These are phyloP conservation scores for Carcinoscorpius rotundicauda DNA, from an alignment of 1,140 invertebrate genomes.

Conservation along the genomic window DNA sequence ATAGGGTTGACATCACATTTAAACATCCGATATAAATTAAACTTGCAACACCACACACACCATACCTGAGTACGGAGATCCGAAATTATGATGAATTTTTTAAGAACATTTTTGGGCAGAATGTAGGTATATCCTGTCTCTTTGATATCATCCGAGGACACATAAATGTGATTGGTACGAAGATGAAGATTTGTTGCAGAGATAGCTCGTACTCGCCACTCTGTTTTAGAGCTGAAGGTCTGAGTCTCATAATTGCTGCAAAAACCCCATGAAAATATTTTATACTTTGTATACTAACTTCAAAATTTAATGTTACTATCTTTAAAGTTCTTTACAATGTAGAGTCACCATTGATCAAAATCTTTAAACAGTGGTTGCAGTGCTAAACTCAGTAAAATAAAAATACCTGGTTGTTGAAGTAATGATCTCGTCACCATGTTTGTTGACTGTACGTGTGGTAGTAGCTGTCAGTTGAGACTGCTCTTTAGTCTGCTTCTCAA, in stretches of 20 bases:
- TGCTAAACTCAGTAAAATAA: no score
- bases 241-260: constrained; percentile 93
- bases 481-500: constrained; percentile 99
- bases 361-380: no score
- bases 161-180: constrained; percentile 98
- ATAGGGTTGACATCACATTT: no score
- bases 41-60: constrained; percentile 4
- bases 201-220: constrained; percentile 96
- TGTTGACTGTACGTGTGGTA: constrained; percentile 95
- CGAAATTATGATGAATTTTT: constrained; percentile 98
- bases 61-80: constrained; percentile 82
- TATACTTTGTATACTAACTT: not conserved
- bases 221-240: constrained; percentile 95
- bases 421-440: constrained; percentile 99
- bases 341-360: not conserved
- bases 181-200: constrained; percentile 97
- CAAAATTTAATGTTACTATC: not conserved
- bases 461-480: constrained; percentile 96
- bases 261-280: not conserved
- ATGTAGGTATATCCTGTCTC: constrained; percentile 99
- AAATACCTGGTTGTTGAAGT: constrained; percentile 68
- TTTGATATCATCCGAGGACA: constrained; percentile 97
- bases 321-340: not conserved
- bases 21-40: not conserved
- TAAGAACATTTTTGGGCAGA: constrained; percentile 94